phyloP scores from a whole-genome alignment of 2,888 invertebrate genomes.

The Thera britannica region DNA sequence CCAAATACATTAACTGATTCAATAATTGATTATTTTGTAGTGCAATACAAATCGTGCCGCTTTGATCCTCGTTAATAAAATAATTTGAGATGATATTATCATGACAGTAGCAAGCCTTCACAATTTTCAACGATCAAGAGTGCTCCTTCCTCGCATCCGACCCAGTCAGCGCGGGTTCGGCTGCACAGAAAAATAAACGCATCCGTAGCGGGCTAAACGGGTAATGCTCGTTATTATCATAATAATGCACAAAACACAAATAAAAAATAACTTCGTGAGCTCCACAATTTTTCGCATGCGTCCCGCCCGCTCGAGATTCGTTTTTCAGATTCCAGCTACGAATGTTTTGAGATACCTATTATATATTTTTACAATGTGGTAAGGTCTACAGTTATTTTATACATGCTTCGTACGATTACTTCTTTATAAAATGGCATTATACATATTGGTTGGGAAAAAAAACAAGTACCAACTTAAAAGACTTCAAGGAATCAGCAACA shows the following conservation, averaged over 20 bases:
- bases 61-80: too few relatives aligned
- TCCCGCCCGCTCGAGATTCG: constrained; percentile 28
- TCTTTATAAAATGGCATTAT: not conserved
- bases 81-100: too few relatives aligned
- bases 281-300: constrained; percentile 60
- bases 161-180: constrained; percentile 57
- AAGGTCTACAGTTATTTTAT: too few relatives aligned
- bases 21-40: too few relatives aligned
- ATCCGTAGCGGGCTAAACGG: constrained; percentile 70
- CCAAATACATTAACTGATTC: too few relatives aligned
- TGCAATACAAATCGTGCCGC: too few relatives aligned
- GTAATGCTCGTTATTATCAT: constrained; percentile 78
- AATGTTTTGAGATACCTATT: constrained; percentile 10
- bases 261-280: constrained; percentile 53
- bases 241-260: constrained; percentile 68
- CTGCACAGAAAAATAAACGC: constrained; percentile 70
- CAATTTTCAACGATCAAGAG: constrained; percentile 10
- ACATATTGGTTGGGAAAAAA: not conserved
- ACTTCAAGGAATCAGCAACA: constrained; percentile 39
- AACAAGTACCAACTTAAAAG: not conserved
- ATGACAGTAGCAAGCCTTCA: not conserved
- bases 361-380: too few relatives aligned
- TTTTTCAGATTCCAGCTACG: constrained; percentile 17
- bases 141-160: constrained; percentile 35
- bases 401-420: not conserved